Evolutionary conservation across 2,113 vertebrate genomes (phyloP).

Genomic region (Oophaga pumilio): DNA sequence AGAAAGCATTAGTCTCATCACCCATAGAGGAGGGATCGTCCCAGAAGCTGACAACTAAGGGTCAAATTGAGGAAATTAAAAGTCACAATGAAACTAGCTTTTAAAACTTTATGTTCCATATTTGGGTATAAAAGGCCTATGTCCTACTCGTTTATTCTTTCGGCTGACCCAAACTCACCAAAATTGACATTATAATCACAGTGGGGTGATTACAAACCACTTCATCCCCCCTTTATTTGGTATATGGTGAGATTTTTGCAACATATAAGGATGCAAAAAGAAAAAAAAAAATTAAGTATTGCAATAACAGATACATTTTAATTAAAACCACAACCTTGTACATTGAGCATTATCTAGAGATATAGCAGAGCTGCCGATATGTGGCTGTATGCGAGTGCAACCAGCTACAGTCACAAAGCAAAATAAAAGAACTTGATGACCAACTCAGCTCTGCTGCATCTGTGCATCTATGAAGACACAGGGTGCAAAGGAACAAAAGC

Average conservation of each 20-base stretch:
- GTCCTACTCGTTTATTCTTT: no score
- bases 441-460: background rate
- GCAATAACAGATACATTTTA: background rate
- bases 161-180: no score
- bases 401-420: background rate
- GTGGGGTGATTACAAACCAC: no score
- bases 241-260: no score
- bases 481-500: background rate
- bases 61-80: background rate
- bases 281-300: background rate
- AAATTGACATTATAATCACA: no score
- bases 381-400: background rate
- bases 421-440: no score
- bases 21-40: background rate
- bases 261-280: background rate
- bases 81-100: background rate
- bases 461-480: background rate
- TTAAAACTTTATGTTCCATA: no score
- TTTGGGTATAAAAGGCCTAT: no score
- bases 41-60: background rate
- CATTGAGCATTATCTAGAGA: background rate
- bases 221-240: no score
- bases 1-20: background rate
- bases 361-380: background rate
- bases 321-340: background rate